These are phyloP conservation scores for Sapayoa aenigma DNA, from an alignment of 2,113 vertebrate species.

Conservation along the genomic window DNA sequence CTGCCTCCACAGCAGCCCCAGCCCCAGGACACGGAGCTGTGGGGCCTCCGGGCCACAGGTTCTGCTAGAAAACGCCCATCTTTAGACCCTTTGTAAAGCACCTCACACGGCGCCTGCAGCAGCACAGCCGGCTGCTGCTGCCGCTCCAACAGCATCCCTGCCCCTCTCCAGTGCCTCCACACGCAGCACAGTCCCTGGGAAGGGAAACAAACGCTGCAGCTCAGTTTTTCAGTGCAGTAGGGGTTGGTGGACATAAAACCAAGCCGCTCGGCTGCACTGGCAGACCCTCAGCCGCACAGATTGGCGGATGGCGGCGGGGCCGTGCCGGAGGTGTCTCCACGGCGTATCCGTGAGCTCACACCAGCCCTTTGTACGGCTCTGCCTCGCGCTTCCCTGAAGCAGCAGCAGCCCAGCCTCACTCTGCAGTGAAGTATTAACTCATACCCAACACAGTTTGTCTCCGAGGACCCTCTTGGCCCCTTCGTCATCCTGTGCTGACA, in stretches of 20 bases:
- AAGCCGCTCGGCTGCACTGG: not conserved
- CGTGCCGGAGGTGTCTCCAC: not conserved
- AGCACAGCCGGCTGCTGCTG: not conserved
- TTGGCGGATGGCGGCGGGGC: not conserved
- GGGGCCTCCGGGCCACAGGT: not conserved
- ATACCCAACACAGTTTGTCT: slow-evolving; percentile 83
- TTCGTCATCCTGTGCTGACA: slow-evolving; percentile 87
- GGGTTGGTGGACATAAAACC: not conserved
- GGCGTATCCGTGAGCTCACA: not conserved
- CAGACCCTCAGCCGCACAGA: not conserved
- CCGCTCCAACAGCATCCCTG: rapidly evolving
- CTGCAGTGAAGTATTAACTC: slow-evolving; percentile 84
- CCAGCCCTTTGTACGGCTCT: slow-evolving; percentile 30
- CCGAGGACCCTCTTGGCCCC: slow-evolving; percentile 81
- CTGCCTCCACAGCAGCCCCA: not conserved
- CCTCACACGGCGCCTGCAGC: not conserved
- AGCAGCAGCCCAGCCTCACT: slow-evolving; percentile 67
- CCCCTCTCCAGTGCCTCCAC: not conserved
- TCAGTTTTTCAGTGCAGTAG: not conserved
- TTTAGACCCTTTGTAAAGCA: rapidly evolving
- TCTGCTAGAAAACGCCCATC: not conserved
- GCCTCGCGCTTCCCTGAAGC: not conserved
- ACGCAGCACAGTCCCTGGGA: rapidly evolving
- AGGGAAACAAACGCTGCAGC: not conserved
- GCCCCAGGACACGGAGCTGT: rapidly evolving